Conservation (phyloP, 2,113 vertebrate species). For the Sceloporus tristichus region DNA sequence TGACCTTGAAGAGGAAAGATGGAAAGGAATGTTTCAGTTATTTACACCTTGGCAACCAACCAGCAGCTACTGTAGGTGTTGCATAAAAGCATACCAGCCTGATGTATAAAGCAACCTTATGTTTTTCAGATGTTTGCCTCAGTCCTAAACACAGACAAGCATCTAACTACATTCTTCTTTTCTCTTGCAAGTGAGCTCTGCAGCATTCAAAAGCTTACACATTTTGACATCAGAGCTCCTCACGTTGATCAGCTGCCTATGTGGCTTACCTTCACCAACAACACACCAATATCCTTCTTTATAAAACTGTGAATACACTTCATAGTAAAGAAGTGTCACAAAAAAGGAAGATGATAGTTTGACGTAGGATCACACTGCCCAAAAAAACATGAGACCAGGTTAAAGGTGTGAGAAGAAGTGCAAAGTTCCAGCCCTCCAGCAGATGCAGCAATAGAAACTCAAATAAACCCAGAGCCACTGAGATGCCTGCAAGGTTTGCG, state of each 20-base stretch:
- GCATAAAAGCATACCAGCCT: slow-evolving; percentile 54
- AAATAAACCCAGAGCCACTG: too few species aligned
- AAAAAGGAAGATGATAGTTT: neutral
- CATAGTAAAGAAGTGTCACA: neutral
- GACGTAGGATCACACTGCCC: too few species aligned
- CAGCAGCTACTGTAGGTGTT: slow-evolving; percentile 50
- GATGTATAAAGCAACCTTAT: slow-evolving; percentile 57
- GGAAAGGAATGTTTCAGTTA: slow-evolving; percentile 42
- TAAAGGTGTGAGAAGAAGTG: neutral
- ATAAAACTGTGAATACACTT: neutral
- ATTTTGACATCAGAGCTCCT: neutral
- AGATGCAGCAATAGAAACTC: neutral
- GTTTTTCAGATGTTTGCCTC: neutral
- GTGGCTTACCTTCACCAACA: neutral
- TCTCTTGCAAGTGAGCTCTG: too few species aligned
- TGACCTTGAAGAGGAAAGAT: slow-evolving; percentile 39
- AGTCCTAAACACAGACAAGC: slow-evolving; percentile 27
- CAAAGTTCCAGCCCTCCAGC: neutral
- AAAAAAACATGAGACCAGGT: neutral
- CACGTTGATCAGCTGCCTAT: neutral
- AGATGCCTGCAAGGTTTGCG: too few species aligned
- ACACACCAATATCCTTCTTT: too few species aligned
- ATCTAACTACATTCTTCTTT: neutral
- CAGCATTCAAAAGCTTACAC: neutral
- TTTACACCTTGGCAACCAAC: slow-evolving; percentile 54